A percentile compares a stretch with the other conserved stretches of the same genome.
phyloP scores from a whole-genome alignment of 2,113 vertebrate species.

The Sapayoa aenigma region DNA sequence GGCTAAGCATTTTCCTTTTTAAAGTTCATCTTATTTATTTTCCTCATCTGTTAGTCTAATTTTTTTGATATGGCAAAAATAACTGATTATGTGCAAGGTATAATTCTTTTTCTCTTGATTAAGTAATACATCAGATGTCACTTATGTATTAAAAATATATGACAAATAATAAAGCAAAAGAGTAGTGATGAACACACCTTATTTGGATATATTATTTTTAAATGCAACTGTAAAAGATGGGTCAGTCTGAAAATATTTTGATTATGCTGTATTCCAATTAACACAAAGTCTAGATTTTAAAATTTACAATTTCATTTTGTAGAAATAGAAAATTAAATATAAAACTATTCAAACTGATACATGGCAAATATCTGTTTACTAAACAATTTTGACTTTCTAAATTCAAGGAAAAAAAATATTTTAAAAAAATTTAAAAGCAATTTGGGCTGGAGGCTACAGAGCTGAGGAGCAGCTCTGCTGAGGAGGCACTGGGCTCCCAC shows the following conservation, averaged over 20 bases:
- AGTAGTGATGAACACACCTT: slow-evolving; percentile 66
- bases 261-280: neutral
- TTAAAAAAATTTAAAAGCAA: neutral
- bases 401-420: neutral
- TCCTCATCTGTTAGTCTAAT: slow-evolving; percentile 83
- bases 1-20: slow-evolving; percentile 84
- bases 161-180: slow-evolving; percentile 80
- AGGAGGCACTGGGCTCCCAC: neutral
- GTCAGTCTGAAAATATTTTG: slow-evolving; percentile 51
- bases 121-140: slow-evolving; percentile 85
- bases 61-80: slow-evolving; percentile 80
- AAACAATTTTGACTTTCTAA: neutral
- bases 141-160: slow-evolving; percentile 83
- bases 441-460: neutral
- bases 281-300: neutral
- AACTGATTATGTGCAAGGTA: slow-evolving; percentile 79
- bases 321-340: neutral
- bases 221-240: slow-evolving; percentile 44
- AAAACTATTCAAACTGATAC: neutral
- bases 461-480: neutral
- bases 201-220: slow-evolving; percentile 72
- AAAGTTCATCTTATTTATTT: slow-evolving; percentile 85
- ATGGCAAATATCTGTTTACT: neutral
- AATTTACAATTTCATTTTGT: neutral
- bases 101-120: slow-evolving; percentile 82